Base-by-base conservation (phyloP, 53 echinoderm and acorn worm species). In the Holothuria scabra region DNA sequence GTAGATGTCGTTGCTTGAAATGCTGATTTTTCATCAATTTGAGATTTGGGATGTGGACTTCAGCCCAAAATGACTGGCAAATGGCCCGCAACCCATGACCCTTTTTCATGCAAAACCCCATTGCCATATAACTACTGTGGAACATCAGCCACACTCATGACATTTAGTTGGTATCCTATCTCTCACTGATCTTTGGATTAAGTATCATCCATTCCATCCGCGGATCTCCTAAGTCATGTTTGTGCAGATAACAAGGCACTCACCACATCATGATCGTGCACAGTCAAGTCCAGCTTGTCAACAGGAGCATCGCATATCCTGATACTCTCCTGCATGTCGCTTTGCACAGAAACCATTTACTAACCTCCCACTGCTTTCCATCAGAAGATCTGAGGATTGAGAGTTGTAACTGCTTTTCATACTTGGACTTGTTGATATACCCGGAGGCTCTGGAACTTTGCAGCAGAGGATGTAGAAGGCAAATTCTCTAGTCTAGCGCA, bases 321-420 rank as follows among this genome's bases (percentile, higher is more conserved):
- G 20, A 20, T 57, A 20, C 20, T 57, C 20, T 57, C 20, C 58
- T 20, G 13, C 58, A 57, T 57, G 58, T 57, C 58, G 58, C 58
- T 14, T 57, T 20, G 58, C 58, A 57, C 58, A 57, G 58, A 20
- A n/a, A n/a, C n/a, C 58, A 57, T 20, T 20, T 14, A 57, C 20
- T 57, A 12, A 57, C 58, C 58, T 57, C 58, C 58, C 58, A 57
- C 58, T 57, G 58, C 58, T 57, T 57, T 20, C 58, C 58, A 57
- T 57, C 58, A 12, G 58, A 57, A 57, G 58, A 57, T 20, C 58
- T 57, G 58, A 57, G 20, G 58, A 57, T 57, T 20, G 58, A 57
- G 58, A 14, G 58, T 57, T 57, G 58, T 57, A 20, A 57, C 58
- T 57, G 12, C 58, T 57, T 20, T 20, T 57, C 58, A 57, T 20